Percentiles rank a stretch among this genome's conserved stretches.
Conservation (phyloP, 2,888 invertebrate genomes). For the Prosapia bicincta region DNA sequence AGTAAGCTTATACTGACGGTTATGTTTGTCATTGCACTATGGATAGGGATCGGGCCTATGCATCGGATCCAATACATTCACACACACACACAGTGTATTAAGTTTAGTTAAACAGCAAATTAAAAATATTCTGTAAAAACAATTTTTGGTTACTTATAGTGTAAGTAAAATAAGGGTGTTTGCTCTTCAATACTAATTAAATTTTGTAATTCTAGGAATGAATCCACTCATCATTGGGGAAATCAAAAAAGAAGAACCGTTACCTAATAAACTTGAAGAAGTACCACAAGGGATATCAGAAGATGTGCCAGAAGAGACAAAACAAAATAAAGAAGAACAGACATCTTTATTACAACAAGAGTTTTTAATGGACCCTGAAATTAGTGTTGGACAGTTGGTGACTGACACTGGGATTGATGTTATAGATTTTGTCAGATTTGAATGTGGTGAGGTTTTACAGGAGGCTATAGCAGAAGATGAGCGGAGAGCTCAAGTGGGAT, state of each 20-base stretch:
- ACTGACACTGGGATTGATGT: constrained; percentile 35
- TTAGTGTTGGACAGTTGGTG: constrained; percentile 57
- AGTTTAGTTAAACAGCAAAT: no score
- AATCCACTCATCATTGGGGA: constrained; percentile 73
- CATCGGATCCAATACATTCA: no score
- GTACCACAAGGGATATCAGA: neutral
- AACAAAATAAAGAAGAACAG: constrained; percentile 46
- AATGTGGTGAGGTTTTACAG: constrained; percentile 70
- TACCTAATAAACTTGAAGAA: constrained; percentile 23
- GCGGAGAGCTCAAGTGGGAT: constrained; percentile 15
- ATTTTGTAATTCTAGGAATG: constrained; percentile 53
- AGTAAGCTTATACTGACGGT: no score
- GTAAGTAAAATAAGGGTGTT: no score
- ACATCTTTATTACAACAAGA: constrained; percentile 80
- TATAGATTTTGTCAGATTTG: constrained; percentile 80
- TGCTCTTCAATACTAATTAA: no score
- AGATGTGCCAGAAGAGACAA: constrained; percentile 3
- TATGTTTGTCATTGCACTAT: no score
- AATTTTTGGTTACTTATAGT: no score
- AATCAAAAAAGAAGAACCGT: constrained; percentile 39
- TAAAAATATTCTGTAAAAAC: no score
- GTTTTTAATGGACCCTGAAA: constrained; percentile 72
- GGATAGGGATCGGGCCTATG: no score
- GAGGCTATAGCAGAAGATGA: constrained; percentile 29
- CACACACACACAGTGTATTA: no score